Base-by-base conservation (phyloP, 2,888 invertebrate species). In the Aproaerema taeniolella region DNA sequence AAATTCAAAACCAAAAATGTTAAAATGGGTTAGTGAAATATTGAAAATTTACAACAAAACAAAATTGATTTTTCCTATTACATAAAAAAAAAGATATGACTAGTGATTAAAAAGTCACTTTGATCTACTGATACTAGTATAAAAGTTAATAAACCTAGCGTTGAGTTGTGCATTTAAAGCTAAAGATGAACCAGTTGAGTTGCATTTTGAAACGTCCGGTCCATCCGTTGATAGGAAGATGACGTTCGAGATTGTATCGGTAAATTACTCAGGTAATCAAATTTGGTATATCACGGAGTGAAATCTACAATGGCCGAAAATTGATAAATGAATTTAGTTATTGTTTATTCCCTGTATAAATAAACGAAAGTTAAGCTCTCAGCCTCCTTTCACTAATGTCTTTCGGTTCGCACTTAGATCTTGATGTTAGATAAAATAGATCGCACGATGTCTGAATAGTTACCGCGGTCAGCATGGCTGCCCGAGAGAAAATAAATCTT, bases 311-410 rank as follows among this genome's bases (percentile, higher is more conserved):
- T 54, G 52, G 54, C 54, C 58, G 63, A 63, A 73, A 76, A 69
- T 52, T 64, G 65, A 72, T 77, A 76, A 76, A 72, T 73, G 69
- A 77, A 75, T 77, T 67, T 37, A 68, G 67, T 78, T 79, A 79
- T 81, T 81, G 76, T 82, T 76, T 81, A 77, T 74, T 71, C 70
- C 73, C 67, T 75, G 73, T 73, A 69, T 64, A 75, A 73, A 73
- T 77, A 75, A 79, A 71, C 73, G 74, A 74, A 72, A 81, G 78
- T 74, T 72, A 62, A 59, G 52, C 63, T 74, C 69, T 72, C 67
- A 71, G 67, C 68, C 72, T 69, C 75, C 83, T 86, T 85, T 86
- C 85, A 81, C 85, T 80, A 71, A 75, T 78, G 73, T 73, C 76
- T 82, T 77, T 78, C 58, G 72, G 72, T 67, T 75, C 61, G 64